These are phyloP conservation scores for Luscinia megarhynchos DNA, from an alignment of 2,797 vertebrate species.

Conservation along the genomic window DNA sequence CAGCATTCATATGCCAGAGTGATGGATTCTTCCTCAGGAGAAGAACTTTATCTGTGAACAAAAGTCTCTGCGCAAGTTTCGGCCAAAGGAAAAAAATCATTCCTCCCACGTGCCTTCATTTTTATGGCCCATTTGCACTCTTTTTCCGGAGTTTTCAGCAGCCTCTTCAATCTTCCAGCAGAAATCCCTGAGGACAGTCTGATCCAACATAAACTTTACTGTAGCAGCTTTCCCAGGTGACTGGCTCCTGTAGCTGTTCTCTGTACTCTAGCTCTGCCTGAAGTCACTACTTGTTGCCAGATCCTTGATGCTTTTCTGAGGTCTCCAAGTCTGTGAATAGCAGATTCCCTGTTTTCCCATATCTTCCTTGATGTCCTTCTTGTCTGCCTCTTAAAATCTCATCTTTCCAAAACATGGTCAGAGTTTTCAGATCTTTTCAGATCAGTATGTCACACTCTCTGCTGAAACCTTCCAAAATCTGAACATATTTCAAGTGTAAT, in stretches of 20 bases:
- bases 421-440: neutral
- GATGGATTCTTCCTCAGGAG: constrained; percentile 1
- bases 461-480: neutral
- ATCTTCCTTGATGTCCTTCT: neutral
- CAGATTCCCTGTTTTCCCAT: neutral
- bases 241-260: constrained; percentile 30
- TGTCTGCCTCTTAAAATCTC: neutral
- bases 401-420: neutral
- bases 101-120: constrained; percentile 37
- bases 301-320: constrained; percentile 1
- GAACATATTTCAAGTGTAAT: neutral
- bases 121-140: constrained; percentile 53
- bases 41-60: constrained; percentile 17
- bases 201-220: constrained; percentile 48
- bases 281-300: constrained; percentile 15
- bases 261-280: neutral
- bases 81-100: neutral
- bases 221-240: constrained; percentile 62
- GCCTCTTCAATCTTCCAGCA: constrained; percentile 49
- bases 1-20: neutral
- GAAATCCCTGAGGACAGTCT: constrained; percentile 12
- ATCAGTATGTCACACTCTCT: neutral
- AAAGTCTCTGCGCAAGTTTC: neutral
- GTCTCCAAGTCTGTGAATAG: neutral
- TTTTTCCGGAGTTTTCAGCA: constrained; percentile 55